A percentile compares a stretch with the other conserved stretches of the same genome.
Conservation (phyloP, 2,888 invertebrate species). For the Orchesellides sinensis region DNA sequence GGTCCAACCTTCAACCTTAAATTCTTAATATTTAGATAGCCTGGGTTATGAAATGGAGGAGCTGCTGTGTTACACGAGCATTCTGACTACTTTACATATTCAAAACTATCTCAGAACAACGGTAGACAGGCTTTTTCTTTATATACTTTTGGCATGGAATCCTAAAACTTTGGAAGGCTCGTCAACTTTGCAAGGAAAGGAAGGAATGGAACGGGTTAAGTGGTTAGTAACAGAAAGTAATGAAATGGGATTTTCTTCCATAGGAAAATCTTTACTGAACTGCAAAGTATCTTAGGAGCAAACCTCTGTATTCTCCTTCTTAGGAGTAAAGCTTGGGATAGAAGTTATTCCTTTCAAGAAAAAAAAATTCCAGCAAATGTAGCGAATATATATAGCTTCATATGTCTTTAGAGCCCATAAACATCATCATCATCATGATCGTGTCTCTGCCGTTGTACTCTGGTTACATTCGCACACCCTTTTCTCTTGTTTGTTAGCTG, state of each 20-base stretch:
- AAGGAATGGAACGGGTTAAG: background rate
- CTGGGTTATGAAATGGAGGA: background rate
- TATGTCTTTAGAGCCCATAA: background rate
- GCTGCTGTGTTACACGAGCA: background rate
- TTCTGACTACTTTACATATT: background rate
- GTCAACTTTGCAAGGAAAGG: background rate
- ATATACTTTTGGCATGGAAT: background rate
- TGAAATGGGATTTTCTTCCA: background rate
- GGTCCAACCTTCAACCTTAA: no score
- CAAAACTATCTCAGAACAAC: background rate
- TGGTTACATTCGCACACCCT: slow-evolving; percentile 12
- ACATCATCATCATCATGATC: slow-evolving; percentile 15
- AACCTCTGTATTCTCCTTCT: no score
- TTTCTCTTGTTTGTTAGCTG: background rate
- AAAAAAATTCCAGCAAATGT: background rate
- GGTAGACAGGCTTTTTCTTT: no score
- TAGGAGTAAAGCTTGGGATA: background rate
- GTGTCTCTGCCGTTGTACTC: background rate
- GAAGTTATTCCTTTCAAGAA: background rate
- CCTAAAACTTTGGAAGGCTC: background rate
- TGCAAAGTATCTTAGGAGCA: no score
- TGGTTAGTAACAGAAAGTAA: background rate
- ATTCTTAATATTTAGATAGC: background rate
- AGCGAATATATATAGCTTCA: background rate
- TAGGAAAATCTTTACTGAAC: background rate